Conservation (phyloP, 1,140 invertebrate genomes). For the Drosophila lacteicornis region DNA sequence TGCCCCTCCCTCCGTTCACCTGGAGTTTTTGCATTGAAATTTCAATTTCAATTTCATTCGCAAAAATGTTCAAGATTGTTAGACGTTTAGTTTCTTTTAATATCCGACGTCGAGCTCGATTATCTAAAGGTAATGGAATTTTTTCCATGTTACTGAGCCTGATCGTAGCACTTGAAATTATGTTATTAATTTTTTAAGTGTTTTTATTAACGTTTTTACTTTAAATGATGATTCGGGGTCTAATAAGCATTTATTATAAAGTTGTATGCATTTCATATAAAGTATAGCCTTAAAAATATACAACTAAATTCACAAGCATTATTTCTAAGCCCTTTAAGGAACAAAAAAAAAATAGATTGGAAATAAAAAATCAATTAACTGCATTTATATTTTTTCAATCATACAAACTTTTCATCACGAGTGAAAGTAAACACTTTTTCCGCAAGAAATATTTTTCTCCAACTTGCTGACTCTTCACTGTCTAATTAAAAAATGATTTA, state of each 20-base stretch:
- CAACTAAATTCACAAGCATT: no score
- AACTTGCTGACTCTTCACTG: neutral
- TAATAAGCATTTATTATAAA: no score
- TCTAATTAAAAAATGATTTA: neutral
- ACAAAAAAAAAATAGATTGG: no score
- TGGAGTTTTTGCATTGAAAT: slow-evolving; percentile 21
- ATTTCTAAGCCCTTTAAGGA: no score
- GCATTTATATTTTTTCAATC: no score
- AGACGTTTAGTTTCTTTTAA: slow-evolving; percentile 12
- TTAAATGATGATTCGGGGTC: no score
- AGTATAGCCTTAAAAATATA: no score
- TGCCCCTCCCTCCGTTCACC: neutral
- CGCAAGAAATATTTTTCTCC: neutral
- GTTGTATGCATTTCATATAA: no score
- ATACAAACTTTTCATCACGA: neutral
- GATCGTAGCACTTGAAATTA: neutral
- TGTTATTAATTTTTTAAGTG: neutral
- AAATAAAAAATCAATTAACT: no score
- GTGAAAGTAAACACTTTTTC: neutral
- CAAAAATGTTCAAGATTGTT: slow-evolving; percentile 17
- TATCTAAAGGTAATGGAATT: neutral
- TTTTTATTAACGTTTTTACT: neutral
- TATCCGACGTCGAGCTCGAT: neutral
- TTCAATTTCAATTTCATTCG: slow-evolving; percentile 28
- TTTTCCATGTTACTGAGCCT: neutral